Conservation (phyloP, 64 coral and sea anemone genomes). For the Montipora sp. region DNA sequence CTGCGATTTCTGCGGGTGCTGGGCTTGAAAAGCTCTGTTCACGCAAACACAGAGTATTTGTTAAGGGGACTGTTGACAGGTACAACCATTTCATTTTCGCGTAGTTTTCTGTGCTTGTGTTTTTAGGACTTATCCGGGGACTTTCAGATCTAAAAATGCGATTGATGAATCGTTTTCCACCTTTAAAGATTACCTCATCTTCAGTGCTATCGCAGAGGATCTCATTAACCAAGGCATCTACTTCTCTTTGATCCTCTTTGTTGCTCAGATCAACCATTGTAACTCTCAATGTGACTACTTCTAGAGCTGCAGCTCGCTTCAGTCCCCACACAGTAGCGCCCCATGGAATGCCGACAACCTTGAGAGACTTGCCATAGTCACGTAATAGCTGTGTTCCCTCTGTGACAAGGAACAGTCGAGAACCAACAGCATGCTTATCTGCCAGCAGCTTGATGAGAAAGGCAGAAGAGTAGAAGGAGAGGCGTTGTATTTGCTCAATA, state of each 20-base stretch:
- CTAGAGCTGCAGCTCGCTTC: slow-evolving; percentile 28
- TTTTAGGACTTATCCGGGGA: neutral
- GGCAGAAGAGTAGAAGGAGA: slow-evolving; percentile 23
- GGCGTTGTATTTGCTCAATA: slow-evolving; percentile 30
- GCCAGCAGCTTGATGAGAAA: slow-evolving; percentile 28
- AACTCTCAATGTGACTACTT: neutral
- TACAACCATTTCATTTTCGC: neutral
- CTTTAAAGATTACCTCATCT: slow-evolving; percentile 40
- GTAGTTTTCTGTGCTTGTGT: neutral
- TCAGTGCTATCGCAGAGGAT: neutral
- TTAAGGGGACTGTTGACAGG: neutral
- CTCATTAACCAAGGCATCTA: neutral
- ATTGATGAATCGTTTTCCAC: neutral
- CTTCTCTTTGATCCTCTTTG: neutral
- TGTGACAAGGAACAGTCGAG: slow-evolving; percentile 38
- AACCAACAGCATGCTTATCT: neutral
- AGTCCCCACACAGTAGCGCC: slow-evolving; percentile 54
- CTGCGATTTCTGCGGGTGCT: neutral
- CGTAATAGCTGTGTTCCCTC: slow-evolving; percentile 2
- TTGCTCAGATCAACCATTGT: slow-evolving; percentile 29
- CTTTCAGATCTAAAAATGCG: neutral
- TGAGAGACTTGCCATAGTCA: neutral
- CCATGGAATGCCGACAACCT: slow-evolving; percentile 8
- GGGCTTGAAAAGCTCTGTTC: neutral
- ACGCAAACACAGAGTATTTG: neutral